Percentiles rank a stretch among this genome's conserved stretches.
These are phyloP conservation scores for Ostrea denselamellosa DNA, from an alignment of 1,140 invertebrate genomes.

Conservation along the genomic window DNA sequence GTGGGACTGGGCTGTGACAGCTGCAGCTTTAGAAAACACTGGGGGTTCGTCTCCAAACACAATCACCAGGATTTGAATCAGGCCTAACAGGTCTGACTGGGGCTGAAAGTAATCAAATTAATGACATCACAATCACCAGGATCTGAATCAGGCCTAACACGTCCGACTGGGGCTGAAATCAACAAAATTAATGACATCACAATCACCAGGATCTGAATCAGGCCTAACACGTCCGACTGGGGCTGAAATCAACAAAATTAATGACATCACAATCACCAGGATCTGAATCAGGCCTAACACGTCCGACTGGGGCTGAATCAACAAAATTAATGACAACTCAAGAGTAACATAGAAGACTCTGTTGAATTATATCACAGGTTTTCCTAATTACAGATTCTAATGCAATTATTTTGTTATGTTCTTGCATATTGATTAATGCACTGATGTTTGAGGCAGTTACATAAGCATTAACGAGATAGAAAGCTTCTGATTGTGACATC, in stretches of 20 bases:
- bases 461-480: no score
- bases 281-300: neutral
- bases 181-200: slow-evolving; percentile 76
- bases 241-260: neutral
- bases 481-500: no score
- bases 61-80: slow-evolving; percentile 86
- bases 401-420: no score
- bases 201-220: slow-evolving; percentile 86
- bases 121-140: no score
- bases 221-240: neutral
- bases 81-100: neutral
- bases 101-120: neutral
- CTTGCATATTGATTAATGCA: no score
- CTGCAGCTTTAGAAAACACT: slow-evolving; percentile 82
- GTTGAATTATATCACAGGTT: no score
- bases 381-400: no score
- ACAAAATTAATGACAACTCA: neutral
- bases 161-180: slow-evolving; percentile 87
- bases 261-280: no score
- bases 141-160: slow-evolving; percentile 79
- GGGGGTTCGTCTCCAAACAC: slow-evolving; percentile 97
- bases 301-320: neutral
- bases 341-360: neutral
- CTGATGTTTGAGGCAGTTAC: no score
- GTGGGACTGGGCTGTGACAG: slow-evolving; percentile 51